phyloP scores from a whole-genome alignment of 1,140 invertebrate genomes.

The Drosophila nikananu region DNA sequence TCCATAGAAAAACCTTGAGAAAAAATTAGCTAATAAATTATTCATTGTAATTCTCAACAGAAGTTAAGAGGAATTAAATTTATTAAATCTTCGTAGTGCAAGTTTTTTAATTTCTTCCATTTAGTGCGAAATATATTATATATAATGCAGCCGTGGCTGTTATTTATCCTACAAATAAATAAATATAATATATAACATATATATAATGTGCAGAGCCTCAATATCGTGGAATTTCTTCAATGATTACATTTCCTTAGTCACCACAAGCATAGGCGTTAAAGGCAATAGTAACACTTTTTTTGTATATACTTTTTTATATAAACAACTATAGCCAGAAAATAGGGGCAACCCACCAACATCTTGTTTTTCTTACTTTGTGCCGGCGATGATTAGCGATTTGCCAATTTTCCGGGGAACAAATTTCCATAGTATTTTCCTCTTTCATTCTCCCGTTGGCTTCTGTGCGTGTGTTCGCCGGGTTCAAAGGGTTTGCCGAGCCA shows the following conservation, averaged over 20 bases:
- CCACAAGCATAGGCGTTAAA: too few species aligned
- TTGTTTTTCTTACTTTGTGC: background rate
- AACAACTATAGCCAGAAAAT: background rate
- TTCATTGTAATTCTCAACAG: too few species aligned
- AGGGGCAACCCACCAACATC: background rate
- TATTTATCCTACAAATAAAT: too few species aligned
- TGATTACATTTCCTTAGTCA: background rate
- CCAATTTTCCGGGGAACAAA: constrained; percentile 30
- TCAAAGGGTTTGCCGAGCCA: constrained; percentile 41
- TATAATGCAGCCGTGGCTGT: too few species aligned
- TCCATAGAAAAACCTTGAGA: background rate
- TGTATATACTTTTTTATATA: background rate
- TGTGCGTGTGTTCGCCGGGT: constrained; percentile 9
- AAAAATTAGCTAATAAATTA: background rate
- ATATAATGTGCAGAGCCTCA: too few species aligned
- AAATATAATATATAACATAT: too few species aligned
- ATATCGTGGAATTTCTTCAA: too few species aligned
- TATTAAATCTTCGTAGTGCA: too few species aligned
- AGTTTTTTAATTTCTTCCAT: too few species aligned
- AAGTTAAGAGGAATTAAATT: too few species aligned
- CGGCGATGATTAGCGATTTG: constrained; percentile 22
- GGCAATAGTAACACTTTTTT: background rate
- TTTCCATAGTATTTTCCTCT: constrained; percentile 1
- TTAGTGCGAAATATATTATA: too few species aligned
- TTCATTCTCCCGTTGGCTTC: background rate